Percentiles rank a stretch among this genome's conserved stretches.
Evolutionary conservation across 2,888 invertebrate species (phyloP).

Genomic region (Lycia hirtaria): DNA sequence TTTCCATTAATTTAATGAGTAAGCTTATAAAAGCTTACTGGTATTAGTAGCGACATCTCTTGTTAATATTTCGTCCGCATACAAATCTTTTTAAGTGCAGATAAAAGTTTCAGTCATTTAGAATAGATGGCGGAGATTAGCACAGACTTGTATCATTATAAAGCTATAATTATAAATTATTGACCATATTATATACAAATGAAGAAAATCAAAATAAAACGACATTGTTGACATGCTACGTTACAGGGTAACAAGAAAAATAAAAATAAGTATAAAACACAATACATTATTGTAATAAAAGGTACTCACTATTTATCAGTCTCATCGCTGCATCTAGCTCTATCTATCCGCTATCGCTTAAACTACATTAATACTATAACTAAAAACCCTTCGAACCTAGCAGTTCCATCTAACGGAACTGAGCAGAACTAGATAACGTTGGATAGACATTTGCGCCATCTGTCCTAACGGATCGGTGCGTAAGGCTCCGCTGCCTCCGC

Average conservation of each 20-base stretch:
- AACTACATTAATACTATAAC: conserved; percentile 37
- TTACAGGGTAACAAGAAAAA: background rate
- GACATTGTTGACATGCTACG: background rate
- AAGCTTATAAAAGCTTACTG: background rate
- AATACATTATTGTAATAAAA: conserved; percentile 9
- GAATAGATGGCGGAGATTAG: background rate
- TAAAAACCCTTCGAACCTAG: conserved; percentile 30
- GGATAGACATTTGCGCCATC: conserved; percentile 63
- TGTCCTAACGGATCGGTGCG: conserved; percentile 55
- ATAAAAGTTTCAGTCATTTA: background rate
- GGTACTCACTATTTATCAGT: conserved; percentile 51
- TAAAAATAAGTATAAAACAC: background rate
- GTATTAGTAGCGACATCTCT: conserved; percentile 2
- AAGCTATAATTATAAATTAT: background rate
- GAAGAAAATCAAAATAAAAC: too few relatives aligned
- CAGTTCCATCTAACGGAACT: conserved; percentile 67
- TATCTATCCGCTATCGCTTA: conserved; percentile 61
- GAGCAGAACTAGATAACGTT: conserved; percentile 49
- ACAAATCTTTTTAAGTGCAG: background rate
- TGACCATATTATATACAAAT: too few relatives aligned
- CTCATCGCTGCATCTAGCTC: conserved; percentile 56
- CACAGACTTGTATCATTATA: background rate
- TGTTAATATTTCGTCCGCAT: background rate
- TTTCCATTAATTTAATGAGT: too few relatives aligned
- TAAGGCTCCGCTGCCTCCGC: conserved; percentile 66